phyloP scores from a whole-genome alignment of 2,888 invertebrate species.

The Belgica antarctica region DNA sequence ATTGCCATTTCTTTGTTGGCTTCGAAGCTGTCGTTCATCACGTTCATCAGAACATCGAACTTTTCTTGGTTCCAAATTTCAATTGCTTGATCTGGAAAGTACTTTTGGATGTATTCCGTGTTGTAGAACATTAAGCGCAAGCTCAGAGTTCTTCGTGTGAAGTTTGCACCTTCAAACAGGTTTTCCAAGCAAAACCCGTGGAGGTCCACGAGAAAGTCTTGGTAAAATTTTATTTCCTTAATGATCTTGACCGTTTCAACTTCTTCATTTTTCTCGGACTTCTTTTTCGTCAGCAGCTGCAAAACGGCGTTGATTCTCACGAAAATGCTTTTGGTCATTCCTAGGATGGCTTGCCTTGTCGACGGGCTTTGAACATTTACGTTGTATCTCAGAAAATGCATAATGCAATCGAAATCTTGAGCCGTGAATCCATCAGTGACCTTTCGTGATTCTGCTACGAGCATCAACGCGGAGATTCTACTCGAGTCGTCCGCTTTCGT shows the following conservation, averaged over 20 bases:
- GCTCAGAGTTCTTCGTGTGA: conserved; percentile 61
- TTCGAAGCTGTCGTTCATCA: conserved; percentile 67
- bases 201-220: conserved; percentile 56
- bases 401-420: conserved; percentile 64
- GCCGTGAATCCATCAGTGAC: conserved; percentile 65
- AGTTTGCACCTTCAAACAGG: conserved; percentile 64
- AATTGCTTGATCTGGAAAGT: conserved; percentile 32
- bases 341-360: conserved; percentile 67
- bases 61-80: conserved; percentile 25
- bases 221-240: conserved; percentile 50
- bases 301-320: conserved; percentile 58
- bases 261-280: conserved; percentile 45
- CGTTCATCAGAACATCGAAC: neutral
- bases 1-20: conserved; percentile 68
- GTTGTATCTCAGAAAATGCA: conserved; percentile 66
- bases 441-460: conserved; percentile 72
- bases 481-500: conserved; percentile 58
- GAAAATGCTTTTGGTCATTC: conserved; percentile 65
- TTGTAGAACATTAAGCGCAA: conserved; percentile 58
- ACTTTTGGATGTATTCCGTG: conserved; percentile 47
- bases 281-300: conserved; percentile 48
- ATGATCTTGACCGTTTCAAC: neutral
- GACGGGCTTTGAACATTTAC: conserved; percentile 66
- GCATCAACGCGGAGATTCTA: conserved; percentile 65
- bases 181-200: conserved; percentile 58